These are phyloP conservation scores for Cyrtorhinus lividipennis DNA, from an alignment of 1,140 invertebrate genomes.

Conservation along the genomic window DNA sequence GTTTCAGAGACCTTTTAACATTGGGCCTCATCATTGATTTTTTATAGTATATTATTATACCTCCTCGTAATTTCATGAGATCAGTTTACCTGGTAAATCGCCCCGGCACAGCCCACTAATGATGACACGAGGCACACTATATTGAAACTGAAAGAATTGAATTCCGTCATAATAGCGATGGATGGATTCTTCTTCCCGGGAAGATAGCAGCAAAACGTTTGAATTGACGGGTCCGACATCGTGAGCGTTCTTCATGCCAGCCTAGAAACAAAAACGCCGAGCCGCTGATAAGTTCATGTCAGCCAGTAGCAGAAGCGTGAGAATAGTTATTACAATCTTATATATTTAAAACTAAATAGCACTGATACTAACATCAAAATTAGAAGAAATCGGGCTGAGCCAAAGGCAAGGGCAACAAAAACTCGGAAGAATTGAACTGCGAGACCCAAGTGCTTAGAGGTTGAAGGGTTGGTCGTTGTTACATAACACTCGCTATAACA, in stretches of 20 bases:
- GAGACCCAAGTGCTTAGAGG: no score
- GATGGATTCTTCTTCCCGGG: constrained; percentile 17
- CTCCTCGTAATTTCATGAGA: neutral
- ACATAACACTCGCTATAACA: no score
- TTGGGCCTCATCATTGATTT: neutral
- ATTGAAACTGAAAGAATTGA: constrained; percentile 39
- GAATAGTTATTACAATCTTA: no score
- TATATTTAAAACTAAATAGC: no score
- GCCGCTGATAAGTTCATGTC: neutral
- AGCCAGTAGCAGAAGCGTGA: neutral
- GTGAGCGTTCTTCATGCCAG: neutral
- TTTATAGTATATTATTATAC: no score
- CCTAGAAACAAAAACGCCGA: neutral
- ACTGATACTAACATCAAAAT: no score
- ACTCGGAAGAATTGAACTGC: neutral
- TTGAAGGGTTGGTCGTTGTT: no score
- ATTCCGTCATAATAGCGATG: constrained; percentile 22
- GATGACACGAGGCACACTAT: constrained; percentile 55
- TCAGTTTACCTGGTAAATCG: constrained; percentile 50
- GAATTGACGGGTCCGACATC: constrained; percentile 26
- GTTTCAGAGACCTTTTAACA: no score
- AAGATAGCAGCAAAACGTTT: constrained; percentile 24
- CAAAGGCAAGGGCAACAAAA: no score
- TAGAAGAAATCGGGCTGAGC: no score
- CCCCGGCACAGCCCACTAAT: constrained; percentile 50